A percentile compares a stretch with the other conserved stretches of the same genome.
These are phyloP conservation scores for Campoplex nolae DNA, from an alignment of 2,888 invertebrate species.

Conservation along the genomic window DNA sequence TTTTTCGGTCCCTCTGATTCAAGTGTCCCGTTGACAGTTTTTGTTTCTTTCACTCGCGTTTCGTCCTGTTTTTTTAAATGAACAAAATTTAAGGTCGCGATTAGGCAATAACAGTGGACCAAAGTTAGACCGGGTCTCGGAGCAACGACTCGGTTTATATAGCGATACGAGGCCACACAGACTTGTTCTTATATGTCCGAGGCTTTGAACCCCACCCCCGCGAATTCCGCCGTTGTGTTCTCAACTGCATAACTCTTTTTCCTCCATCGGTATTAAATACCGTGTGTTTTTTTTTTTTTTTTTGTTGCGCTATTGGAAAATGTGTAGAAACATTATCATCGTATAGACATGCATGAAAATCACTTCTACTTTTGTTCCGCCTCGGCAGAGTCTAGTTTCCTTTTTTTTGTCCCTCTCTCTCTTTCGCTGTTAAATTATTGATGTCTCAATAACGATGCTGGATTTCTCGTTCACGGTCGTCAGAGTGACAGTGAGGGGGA, in stretches of 20 bases:
- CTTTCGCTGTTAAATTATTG: neutral
- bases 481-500: neutral
- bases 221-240: neutral
- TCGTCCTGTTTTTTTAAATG: neutral
- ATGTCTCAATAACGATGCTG: conserved; percentile 4
- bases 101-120: conserved; percentile 33
- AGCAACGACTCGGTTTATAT: conserved; percentile 64
- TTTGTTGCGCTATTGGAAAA: conserved; percentile 3
- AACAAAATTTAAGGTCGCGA: neutral
- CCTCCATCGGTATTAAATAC: conserved; percentile 17
- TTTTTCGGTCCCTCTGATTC: neutral
- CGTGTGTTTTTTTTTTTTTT: neutral
- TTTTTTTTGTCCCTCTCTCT: conserved; percentile 7
- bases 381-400: conserved; percentile 19
- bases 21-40: neutral
- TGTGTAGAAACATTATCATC: neutral
- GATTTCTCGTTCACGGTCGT: conserved; percentile 24
- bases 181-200: conserved; percentile 32
- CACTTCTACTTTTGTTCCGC: conserved; percentile 40
- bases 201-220: conserved; percentile 61
- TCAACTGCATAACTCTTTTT: conserved; percentile 27
- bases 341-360: neutral
- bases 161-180: conserved; percentile 47
- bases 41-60: neutral
- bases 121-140: conserved; percentile 57